Evolutionary conservation across 2,888 invertebrate genomes (phyloP).

Genomic region (Leptodirus hochenwartii): DNA sequence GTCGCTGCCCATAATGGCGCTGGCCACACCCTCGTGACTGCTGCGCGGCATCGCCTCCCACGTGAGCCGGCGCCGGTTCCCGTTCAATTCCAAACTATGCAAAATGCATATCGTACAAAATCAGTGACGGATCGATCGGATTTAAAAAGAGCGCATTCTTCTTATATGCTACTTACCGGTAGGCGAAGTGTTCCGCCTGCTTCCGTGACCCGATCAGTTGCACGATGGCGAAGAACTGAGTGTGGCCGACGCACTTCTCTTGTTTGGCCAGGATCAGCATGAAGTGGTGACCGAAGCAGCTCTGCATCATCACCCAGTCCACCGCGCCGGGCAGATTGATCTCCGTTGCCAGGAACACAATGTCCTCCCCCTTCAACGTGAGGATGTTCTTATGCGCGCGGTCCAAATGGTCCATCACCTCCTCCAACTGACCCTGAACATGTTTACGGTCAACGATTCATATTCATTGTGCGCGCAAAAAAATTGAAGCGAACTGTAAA

Average conservation of each 20-base stretch:
- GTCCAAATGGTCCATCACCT: constrained; percentile 97
- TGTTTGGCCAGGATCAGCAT: constrained; percentile 99
- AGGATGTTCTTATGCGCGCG: constrained; percentile 97
- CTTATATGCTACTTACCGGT: constrained; percentile 44
- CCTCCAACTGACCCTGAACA: constrained; percentile 65
- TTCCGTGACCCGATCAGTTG: constrained; percentile 97
- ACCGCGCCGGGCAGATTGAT: constrained; percentile 98
- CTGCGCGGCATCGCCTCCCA: constrained; percentile 99
- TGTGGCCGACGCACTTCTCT: constrained; percentile 92
- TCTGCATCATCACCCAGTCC: constrained; percentile 99
- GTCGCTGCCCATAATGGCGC: constrained; percentile 94
- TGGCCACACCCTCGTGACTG: constrained; percentile 96
- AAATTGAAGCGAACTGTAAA: too few relatives aligned
- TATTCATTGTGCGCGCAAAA: too few relatives aligned
- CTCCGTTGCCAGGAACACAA: constrained; percentile 98
- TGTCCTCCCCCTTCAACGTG: constrained; percentile 95
- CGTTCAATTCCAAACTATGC: constrained; percentile 87
- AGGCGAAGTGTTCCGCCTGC: constrained; percentile 98
- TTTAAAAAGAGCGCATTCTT: too few relatives aligned
- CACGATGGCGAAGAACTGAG: constrained; percentile 95
- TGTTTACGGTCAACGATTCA: too few relatives aligned
- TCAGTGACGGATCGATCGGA: too few relatives aligned
- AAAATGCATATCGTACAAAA: too few relatives aligned
- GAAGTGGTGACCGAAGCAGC: constrained; percentile 97
- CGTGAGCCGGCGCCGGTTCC: constrained; percentile 81